Base-by-base conservation (phyloP, 2,113 vertebrate species). In the Accipiter cooperii region DNA sequence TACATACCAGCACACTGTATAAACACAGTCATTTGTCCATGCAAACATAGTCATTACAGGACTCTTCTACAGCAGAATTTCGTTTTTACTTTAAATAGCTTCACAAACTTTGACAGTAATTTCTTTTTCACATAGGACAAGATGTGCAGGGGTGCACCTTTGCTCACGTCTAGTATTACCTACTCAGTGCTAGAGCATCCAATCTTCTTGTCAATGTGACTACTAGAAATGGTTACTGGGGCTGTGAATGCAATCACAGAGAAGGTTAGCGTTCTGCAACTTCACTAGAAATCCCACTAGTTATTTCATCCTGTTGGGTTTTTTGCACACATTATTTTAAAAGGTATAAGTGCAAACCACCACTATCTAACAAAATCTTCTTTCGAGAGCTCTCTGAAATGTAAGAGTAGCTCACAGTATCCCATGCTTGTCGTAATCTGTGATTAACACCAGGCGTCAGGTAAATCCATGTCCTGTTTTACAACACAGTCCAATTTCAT, bases 351-450 rank as follows among this genome's bases (percentile, higher is more conserved):
- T 66, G n/a, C 13, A 79, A 91, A 55, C 5, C 5, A 3, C 18
- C 81, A 5, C 34, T 73, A 20, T 24, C 51, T 64, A 49, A 47
- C 8, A 61, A 70, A 83, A 80, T 4, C 9, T 70, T 31, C 49
- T 74, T 46, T 42, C 2, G 4, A 25, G 47, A 82, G 22, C 26
- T 78, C 61, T 80, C 44, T 55, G 68, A 60, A 85, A 61, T 2
- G 0, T 36, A 42, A 86, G 13, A 8, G 7, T 25, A 61, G 16
- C 9, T 94, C 2, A 0, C 13, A 65, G 22, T n/a, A 65, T 17
- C 24, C 68, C 13, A 2, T 29, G 15, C 8, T 92, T 88, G 8
- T 79, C 8, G 1, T 47, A 74, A 78, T 36, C 44, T 87, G 28
- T 42, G 60, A 54, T 73, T 88, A 68, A 34, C 57, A 51, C 22